Evolutionary conservation across 2,888 invertebrate species (phyloP).

Genomic region (Drosophila robusta): DNA sequence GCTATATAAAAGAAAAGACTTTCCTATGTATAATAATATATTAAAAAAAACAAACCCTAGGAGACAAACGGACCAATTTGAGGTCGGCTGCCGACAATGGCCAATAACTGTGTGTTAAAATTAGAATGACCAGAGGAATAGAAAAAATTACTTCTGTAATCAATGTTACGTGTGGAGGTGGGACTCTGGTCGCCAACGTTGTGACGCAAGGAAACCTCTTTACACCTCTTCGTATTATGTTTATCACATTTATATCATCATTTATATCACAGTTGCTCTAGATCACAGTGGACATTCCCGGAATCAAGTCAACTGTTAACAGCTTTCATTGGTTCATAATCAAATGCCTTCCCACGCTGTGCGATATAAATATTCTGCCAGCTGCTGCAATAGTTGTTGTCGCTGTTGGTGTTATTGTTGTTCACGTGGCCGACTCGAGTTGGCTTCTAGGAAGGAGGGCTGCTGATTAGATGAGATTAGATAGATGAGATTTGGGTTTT

Average conservation of each 20-base stretch:
- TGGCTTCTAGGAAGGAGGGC: conserved; percentile 17
- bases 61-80: too few relatives aligned
- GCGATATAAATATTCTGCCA: conserved; percentile 31
- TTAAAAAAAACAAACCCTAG: too few relatives aligned
- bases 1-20: too few relatives aligned
- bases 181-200: too few relatives aligned
- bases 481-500: conserved; percentile 63
- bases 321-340: conserved; percentile 7
- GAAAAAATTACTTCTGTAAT: not conserved
- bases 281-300: not conserved
- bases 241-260: not conserved
- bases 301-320: not conserved
- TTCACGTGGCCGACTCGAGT: conserved; percentile 18
- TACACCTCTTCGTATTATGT: not conserved
- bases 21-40: too few relatives aligned
- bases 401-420: conserved; percentile 9
- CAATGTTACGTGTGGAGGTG: too few relatives aligned
- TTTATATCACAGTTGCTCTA: too few relatives aligned
- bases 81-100: too few relatives aligned
- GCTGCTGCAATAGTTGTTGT: not conserved
- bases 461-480: conserved; percentile 73
- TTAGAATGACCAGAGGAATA: not conserved
- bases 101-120: too few relatives aligned
- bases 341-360: conserved; percentile 11
- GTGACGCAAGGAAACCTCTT: too few relatives aligned